Base-by-base conservation (phyloP, 2,888 invertebrate species). In the Tetheella fluctuosa region DNA sequence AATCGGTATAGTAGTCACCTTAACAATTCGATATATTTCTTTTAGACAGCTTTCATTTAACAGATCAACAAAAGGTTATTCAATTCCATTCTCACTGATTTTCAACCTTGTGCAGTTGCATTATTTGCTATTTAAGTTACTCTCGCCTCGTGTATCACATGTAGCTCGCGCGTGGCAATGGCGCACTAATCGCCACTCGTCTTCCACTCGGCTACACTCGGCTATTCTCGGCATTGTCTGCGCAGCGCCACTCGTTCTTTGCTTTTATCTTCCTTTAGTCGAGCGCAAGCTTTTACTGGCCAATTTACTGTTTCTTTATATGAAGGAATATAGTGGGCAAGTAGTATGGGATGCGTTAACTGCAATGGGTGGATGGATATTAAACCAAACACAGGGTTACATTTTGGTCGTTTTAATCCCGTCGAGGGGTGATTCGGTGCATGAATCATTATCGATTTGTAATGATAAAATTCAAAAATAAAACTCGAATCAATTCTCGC, bases 151-250 rank as follows among this genome's bases (percentile, higher is more conserved):
- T 7, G n/a, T 17, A 42, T 42, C 48, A 48, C 48, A 48, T 48
- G 48, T 48, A 20, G 48, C 20, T 48, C 48, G 39, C 39, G 37
- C 15, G 37, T 13, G 12, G 55, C 55, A 34, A 34, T 13, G 55
- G 37, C 34, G n/a, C 55, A 20, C 56, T 56, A 56, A 56, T 56
- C 56, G 12, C 56, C 23, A 39, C 39, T 56, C 56, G 39, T 17
- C 39, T 39, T 56, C 56, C 56, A 56, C 56, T 56, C 37, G 56
- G 39, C 20, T 56, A 15, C 39, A 23, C 37, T 57, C 23, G 37
- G 6, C 56, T 54, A 57, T 39, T 57, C 23, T 42, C 56, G 34
- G 37, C 56, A 17, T 28, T 23, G 23, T 54, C 28, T 54, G 54
- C 23, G 23, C 25, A 20, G 2, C 17, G 23, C 39, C 23, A 57